These are phyloP conservation scores for Pluvianellus socialis DNA, from an alignment of 2,113 vertebrate genomes.

Conservation along the genomic window DNA sequence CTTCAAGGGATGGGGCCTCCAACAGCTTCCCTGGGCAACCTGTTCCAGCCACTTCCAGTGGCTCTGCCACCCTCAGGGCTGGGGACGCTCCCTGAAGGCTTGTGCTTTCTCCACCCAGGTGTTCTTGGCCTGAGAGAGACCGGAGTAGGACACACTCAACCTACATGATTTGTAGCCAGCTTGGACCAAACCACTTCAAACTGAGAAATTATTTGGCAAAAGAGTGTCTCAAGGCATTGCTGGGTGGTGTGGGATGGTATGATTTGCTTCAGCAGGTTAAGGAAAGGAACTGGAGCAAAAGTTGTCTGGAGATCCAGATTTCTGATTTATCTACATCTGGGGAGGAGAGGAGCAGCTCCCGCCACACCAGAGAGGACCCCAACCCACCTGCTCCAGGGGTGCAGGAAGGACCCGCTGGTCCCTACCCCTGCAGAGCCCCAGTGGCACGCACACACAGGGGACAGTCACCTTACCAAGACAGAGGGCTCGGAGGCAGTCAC, in stretches of 20 bases:
- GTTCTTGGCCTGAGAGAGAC: not conserved
- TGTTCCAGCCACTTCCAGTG: no score
- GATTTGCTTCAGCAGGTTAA: not conserved
- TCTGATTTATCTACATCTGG: not conserved
- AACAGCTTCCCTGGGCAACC: no score
- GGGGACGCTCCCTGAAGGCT: not conserved
- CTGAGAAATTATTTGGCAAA: not conserved
- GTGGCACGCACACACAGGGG: not conserved
- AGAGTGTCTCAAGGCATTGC: fast-evolving
- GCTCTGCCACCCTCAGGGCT: not conserved
- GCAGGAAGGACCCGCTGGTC: no score
- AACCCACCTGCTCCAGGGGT: no score
- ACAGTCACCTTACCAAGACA: not conserved
- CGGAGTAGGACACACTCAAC: not conserved
- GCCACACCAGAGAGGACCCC: not conserved
- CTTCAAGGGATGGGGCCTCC: no score
- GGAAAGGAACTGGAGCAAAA: not conserved
- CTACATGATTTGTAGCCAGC: not conserved
- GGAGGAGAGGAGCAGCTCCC: not conserved
- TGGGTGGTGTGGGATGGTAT: not conserved
- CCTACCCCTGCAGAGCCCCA: no score
- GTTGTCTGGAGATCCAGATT: not conserved
- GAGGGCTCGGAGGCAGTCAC: not conserved
- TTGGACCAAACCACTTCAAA: not conserved
- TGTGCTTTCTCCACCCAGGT: not conserved